Evolutionary conservation across 1,140 invertebrate species (phyloP).

Genomic region (Vanessa atalanta): DNA sequence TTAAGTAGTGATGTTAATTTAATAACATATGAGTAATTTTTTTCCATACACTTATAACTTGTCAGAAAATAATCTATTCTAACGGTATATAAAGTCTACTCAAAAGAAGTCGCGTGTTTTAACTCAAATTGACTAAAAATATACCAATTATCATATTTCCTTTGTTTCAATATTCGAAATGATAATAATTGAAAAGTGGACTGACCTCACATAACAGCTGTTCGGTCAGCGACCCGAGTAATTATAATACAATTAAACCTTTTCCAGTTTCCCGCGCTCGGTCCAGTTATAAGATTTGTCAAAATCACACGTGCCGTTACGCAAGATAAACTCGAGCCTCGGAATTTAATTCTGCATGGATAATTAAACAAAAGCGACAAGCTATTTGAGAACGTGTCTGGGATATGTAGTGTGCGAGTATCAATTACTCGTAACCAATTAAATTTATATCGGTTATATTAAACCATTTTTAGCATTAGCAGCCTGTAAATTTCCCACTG

Average conservation of each 20-base stretch:
- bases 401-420: not conserved
- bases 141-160: not conserved
- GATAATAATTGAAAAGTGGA: constrained; percentile 3
- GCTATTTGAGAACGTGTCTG: not conserved
- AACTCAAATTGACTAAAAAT: not conserved
- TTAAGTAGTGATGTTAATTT: too few species aligned
- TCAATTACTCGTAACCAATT: not conserved
- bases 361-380: not conserved
- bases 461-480: too few species aligned
- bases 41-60: too few species aligned
- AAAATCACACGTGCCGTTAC: constrained; percentile 40
- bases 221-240: constrained; percentile 35
- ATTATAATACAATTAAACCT: constrained; percentile 46
- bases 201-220: constrained; percentile 7
- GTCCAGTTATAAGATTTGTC: constrained; percentile 48
- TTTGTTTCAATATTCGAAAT: constrained; percentile 7
- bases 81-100: not conserved
- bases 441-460: not conserved
- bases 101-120: not conserved
- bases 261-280: constrained; percentile 25
- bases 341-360: not conserved
- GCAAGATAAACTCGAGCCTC: constrained; percentile 1
- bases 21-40: not conserved
- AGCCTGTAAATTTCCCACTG: too few species aligned
- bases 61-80: not conserved